Evolutionary conservation across 1,140 invertebrate species (phyloP).

Genomic region (Vollenhovia emeryi): DNA sequence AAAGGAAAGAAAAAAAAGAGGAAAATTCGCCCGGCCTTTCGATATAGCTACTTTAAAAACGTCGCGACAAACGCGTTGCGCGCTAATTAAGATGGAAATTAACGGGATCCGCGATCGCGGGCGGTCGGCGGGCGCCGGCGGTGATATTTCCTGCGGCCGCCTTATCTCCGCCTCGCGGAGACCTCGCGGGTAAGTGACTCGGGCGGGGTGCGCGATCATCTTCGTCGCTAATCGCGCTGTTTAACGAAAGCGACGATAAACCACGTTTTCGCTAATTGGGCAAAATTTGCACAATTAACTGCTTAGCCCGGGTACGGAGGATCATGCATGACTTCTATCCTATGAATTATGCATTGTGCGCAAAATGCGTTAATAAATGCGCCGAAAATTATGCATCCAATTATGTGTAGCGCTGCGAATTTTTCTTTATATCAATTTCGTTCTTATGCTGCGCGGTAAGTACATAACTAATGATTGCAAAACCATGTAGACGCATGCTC

Average conservation of each 20-base stretch:
- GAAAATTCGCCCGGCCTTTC: conserved; percentile 45
- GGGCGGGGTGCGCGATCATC: background rate
- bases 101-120: conserved; percentile 19
- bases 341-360: conserved; percentile 30
- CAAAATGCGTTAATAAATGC: conserved; percentile 7
- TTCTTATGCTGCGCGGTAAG: conserved; percentile 6
- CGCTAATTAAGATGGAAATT: conserved; percentile 62
- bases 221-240: background rate
- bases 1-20: background rate
- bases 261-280: background rate
- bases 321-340: conserved; percentile 12
- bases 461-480: conserved; percentile 41
- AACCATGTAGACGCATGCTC: conserved; percentile 8
- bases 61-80: conserved; percentile 43
- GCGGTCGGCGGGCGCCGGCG: background rate
- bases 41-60: conserved; percentile 49
- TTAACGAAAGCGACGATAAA: conserved; percentile 12
- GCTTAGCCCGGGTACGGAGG: background rate
- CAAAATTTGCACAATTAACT: conserved; percentile 26
- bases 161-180: background rate
- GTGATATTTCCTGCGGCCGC: background rate
- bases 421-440: conserved; percentile 9
- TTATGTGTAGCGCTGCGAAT: background rate
- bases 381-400: conserved; percentile 9
- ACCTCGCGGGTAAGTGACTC: background rate